Conservation (phyloP, 1,140 invertebrate genomes). For the Zaprionus lachaisei region DNA sequence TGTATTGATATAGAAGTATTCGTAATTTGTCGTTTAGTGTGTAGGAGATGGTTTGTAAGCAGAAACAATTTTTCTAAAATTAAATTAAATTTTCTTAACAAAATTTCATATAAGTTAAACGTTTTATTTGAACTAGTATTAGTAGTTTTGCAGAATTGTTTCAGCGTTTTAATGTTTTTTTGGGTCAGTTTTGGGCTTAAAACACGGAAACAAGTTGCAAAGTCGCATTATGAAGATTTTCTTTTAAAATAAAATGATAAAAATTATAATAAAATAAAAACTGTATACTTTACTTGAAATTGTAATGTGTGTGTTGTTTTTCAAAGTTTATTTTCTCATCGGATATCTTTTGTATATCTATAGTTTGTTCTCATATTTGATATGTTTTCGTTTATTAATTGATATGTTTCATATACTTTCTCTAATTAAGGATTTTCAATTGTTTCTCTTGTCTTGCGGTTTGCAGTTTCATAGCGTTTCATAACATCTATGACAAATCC, state of each 20-base stretch:
- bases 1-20: slow-evolving; percentile 39
- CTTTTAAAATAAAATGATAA: slow-evolving; percentile 1
- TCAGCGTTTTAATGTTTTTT: slow-evolving; percentile 72
- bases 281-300: slow-evolving; percentile 28
- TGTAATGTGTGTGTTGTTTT: slow-evolving; percentile 17
- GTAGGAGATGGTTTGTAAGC: not conserved
- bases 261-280: slow-evolving; percentile 11
- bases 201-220: slow-evolving; percentile 76
- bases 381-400: slow-evolving; percentile 69
- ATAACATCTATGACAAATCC: slow-evolving; percentile 41
- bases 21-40: slow-evolving; percentile 7
- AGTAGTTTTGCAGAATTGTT: slow-evolving; percentile 65
- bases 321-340: slow-evolving; percentile 20
- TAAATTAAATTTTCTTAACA: not conserved
- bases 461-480: slow-evolving; percentile 26
- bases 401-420: slow-evolving; percentile 73
- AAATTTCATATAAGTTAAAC: not conserved
- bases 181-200: slow-evolving; percentile 79
- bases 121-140: not conserved
- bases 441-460: slow-evolving; percentile 31
- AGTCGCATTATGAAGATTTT: not conserved
- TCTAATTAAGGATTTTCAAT: slow-evolving; percentile 43
- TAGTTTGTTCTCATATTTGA: slow-evolving; percentile 63
- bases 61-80: not conserved
- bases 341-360: slow-evolving; percentile 15